phyloP scores from a whole-genome alignment of 2,797 vertebrate species.

The Melanotaenia nigrans region DNA sequence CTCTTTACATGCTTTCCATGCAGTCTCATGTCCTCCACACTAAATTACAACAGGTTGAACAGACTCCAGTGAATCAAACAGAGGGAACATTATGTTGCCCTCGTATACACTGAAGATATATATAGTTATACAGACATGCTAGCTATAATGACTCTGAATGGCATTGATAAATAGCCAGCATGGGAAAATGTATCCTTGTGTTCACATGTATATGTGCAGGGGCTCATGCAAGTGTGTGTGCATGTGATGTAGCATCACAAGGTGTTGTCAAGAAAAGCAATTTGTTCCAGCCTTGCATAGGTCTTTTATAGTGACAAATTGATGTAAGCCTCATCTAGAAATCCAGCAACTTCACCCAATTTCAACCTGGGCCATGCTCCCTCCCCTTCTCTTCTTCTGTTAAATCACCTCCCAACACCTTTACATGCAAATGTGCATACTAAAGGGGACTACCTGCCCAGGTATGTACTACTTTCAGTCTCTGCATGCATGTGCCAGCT shows the following conservation, averaged over 20 bases:
- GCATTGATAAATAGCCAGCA: conserved; percentile 74
- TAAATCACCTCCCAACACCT: conserved; percentile 36
- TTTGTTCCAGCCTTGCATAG: conserved; percentile 80
- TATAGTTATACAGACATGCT: conserved; percentile 67
- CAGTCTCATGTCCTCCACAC: conserved; percentile 22
- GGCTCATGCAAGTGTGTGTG: conserved; percentile 13
- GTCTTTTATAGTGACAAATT: conserved; percentile 80
- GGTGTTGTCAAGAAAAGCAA: conserved; percentile 82
- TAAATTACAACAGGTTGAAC: conserved; percentile 21
- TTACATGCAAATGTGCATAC: conserved; percentile 28
- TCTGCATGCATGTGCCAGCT: conserved; percentile 1
- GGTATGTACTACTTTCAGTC: conserved; percentile 13
- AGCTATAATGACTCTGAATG: conserved; percentile 68
- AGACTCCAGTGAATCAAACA: conserved; percentile 42
- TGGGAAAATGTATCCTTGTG: conserved; percentile 45
- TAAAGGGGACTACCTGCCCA: conserved; percentile 27
- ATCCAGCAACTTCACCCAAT: conserved; percentile 44
- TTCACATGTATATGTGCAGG: conserved; percentile 21
- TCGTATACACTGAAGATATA: conserved; percentile 48
- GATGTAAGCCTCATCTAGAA: conserved; percentile 70
- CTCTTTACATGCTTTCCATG: conserved; percentile 29
- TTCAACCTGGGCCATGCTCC: conserved; percentile 42
- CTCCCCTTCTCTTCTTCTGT: neutral
- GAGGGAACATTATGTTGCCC: conserved; percentile 22
- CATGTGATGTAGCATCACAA: conserved; percentile 78